These are phyloP conservation scores for Eretmochelys imbricata DNA, from an alignment of 2,113 vertebrate genomes.

Conservation along the genomic window DNA sequence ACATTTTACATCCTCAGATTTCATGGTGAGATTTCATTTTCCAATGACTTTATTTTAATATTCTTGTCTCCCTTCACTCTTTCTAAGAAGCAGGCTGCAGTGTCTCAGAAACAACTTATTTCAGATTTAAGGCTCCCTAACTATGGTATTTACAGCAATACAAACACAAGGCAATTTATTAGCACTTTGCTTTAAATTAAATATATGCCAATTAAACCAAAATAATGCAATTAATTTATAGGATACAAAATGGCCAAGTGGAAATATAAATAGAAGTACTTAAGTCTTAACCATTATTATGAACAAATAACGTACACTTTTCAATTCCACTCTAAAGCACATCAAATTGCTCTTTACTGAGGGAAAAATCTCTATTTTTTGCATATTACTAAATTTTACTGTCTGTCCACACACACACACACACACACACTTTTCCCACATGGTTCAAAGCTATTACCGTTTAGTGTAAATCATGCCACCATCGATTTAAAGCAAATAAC, in stretches of 20 bases:
- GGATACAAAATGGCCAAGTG: not conserved
- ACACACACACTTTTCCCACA: not conserved
- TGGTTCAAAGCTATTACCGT: not conserved
- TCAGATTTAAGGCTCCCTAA: not conserved
- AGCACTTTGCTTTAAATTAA: not conserved
- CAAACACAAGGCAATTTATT: not conserved
- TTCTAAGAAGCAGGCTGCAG: too few relatives aligned
- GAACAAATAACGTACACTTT: not conserved
- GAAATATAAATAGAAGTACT: not conserved
- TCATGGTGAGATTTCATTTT: not conserved
- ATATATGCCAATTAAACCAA: not conserved
- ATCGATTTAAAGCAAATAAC: not conserved
- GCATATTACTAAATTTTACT: not conserved
- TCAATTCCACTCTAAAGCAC: too few relatives aligned
- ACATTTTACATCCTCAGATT: not conserved
- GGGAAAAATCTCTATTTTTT: not conserved
- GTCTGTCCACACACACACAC: not conserved
- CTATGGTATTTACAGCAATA: not conserved
- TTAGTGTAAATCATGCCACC: not conserved
- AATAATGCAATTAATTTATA: not conserved
- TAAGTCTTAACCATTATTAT: not conserved
- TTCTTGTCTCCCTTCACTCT: not conserved
- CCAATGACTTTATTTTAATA: not conserved
- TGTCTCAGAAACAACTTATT: not conserved
- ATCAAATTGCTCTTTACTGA: not conserved